phyloP scores from a whole-genome alignment of 30 jellyfish, hydroid and myxozoan species.

The Phacellophora camtschatica region DNA sequence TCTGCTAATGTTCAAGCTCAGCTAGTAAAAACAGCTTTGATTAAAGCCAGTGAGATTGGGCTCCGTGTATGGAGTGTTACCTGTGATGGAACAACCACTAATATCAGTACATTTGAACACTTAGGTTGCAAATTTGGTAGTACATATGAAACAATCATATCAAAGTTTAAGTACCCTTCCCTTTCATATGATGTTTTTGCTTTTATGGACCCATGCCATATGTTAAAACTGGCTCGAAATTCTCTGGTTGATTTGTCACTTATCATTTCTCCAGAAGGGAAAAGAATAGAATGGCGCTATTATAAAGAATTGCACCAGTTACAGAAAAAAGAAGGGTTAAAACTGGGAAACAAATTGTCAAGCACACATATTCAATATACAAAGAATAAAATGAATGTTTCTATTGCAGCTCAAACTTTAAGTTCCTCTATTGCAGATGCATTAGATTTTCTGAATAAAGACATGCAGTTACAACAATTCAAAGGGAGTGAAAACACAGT shows the following conservation, averaged over 20 bases:
- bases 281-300: slow-evolving; percentile 34
- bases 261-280: too few species aligned
- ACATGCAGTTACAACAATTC: slow-evolving; percentile 11
- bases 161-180: slow-evolving; percentile 32
- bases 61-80: slow-evolving; percentile 3
- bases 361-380: slow-evolving; percentile 21
- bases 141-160: slow-evolving; percentile 36
- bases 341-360: slow-evolving; percentile 20
- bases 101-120: neutral
- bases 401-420: slow-evolving; percentile 23
- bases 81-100: slow-evolving; percentile 7
- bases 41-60: slow-evolving; percentile 11
- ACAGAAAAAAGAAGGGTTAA: slow-evolving; percentile 41
- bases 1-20: neutral
- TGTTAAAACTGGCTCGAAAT: slow-evolving; percentile 40
- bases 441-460: slow-evolving; percentile 9
- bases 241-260: too few species aligned
- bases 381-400: slow-evolving; percentile 43
- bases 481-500: slow-evolving; percentile 42
- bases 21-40: neutral
- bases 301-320: slow-evolving; percentile 6
- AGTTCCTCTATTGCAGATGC: slow-evolving; percentile 36
- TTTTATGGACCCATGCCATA: slow-evolving; percentile 25
- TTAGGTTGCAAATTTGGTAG: slow-evolving; percentile 7
- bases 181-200: neutral